Conservation (phyloP, 2,888 invertebrate genomes). For the Trichopoda pennipes region DNA sequence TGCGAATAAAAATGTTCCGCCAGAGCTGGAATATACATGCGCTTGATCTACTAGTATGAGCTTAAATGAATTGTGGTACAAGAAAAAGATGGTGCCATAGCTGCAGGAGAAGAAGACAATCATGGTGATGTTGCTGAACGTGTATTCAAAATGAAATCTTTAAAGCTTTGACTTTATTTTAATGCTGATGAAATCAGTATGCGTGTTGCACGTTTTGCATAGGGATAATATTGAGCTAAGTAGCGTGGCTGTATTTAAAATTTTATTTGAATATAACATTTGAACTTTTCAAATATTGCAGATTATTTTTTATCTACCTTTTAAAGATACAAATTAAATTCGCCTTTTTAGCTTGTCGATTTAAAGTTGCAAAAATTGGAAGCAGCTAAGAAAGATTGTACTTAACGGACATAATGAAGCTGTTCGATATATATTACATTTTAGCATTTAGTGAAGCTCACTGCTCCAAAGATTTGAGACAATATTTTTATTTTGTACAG, state of each 20-base stretch:
- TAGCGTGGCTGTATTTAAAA: not conserved
- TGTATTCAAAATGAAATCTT: constrained; percentile 56
- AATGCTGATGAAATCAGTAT: constrained; percentile 68
- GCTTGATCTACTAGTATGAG: not conserved
- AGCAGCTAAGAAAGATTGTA: too few species aligned
- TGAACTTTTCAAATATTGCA: too few species aligned
- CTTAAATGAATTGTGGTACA: not conserved
- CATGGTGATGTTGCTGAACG: constrained; percentile 46
- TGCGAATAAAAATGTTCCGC: not conserved
- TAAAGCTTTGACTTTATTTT: constrained; percentile 64
- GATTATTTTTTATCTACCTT: too few species aligned
- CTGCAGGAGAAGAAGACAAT: constrained; percentile 18
- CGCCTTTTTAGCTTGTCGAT: too few species aligned
- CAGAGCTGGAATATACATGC: not conserved
- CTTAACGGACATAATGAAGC: too few species aligned
- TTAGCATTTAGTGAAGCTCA: too few species aligned
- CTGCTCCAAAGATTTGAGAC: too few species aligned
- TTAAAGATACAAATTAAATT: too few species aligned
- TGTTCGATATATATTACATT: too few species aligned
- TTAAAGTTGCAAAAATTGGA: too few species aligned
- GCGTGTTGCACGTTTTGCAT: constrained; percentile 58
- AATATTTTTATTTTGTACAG: too few species aligned
- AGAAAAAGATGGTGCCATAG: constrained; percentile 15
- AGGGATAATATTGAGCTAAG: constrained; percentile 35
- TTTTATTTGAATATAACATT: not conserved